These are phyloP conservation scores for Tipula confusa DNA, from an alignment of 2,888 invertebrate genomes.

Conservation along the genomic window DNA sequence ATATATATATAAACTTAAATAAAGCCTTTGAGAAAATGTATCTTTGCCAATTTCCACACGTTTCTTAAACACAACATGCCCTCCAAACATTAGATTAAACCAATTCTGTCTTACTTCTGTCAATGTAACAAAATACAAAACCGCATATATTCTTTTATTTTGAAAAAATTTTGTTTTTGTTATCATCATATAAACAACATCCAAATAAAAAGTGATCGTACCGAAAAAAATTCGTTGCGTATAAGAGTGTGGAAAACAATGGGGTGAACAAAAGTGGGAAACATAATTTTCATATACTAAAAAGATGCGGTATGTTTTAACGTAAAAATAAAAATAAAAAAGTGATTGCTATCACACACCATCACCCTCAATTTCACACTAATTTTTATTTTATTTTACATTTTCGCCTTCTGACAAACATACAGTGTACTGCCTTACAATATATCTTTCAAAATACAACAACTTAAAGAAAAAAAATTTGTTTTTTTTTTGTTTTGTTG, in stretches of 20 bases:
- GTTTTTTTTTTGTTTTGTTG: not conserved
- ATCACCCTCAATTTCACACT: constrained; percentile 25
- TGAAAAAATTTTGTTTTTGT: not conserved
- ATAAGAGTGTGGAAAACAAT: not conserved
- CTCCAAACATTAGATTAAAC: not conserved
- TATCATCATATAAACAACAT: not conserved
- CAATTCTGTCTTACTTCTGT: constrained; percentile 8
- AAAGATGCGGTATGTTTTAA: not conserved
- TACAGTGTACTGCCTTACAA: not conserved
- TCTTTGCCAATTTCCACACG: not conserved
- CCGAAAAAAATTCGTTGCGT: not conserved
- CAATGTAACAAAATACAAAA: not conserved
- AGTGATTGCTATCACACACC: constrained; percentile 7
- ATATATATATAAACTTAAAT: not conserved
- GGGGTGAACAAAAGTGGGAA: not conserved
- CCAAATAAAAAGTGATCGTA: not conserved
- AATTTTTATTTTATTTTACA: constrained; percentile 17
- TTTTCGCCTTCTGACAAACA: not conserved
- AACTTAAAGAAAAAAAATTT: not conserved
- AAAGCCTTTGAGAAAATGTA: not conserved
- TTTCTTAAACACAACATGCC: not conserved
- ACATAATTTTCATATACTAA: not conserved
- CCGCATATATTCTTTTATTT: not conserved
- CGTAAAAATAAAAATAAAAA: not conserved
- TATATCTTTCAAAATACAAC: not conserved